phyloP scores from a whole-genome alignment of 2,888 invertebrate species.

The Luffia ferchaultella region DNA sequence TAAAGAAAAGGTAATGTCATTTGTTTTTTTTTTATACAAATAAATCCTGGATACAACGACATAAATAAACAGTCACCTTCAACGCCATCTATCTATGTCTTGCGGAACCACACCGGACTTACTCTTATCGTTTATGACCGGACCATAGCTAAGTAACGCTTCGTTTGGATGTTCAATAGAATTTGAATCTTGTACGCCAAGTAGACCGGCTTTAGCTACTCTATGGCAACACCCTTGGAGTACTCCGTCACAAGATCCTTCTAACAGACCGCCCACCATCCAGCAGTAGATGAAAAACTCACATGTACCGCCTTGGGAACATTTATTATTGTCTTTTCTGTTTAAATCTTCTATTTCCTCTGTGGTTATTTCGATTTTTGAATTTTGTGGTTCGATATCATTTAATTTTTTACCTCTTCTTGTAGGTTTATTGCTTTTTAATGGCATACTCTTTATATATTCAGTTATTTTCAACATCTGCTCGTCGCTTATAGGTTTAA shows the following conservation, averaged over 20 bases:
- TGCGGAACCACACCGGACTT: constrained; percentile 69
- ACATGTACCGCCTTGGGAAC: constrained; percentile 80
- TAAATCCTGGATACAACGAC: too few relatives aligned
- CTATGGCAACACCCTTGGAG: constrained; percentile 89
- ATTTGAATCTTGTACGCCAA: constrained; percentile 71
- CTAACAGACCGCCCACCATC: constrained; percentile 87
- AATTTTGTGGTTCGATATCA: constrained; percentile 16
- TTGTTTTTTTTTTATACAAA: too few relatives aligned
- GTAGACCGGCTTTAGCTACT: constrained; percentile 70
- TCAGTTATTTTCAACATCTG: constrained; percentile 45
- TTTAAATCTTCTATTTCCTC: constrained; percentile 17
- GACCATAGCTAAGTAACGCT: constrained; percentile 74
- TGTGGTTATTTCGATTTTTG: constrained; percentile 15
- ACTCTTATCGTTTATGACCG: constrained; percentile 81
- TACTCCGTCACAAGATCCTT: constrained; percentile 83
- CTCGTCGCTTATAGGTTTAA: constrained; percentile 52
- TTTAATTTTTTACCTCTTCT: constrained; percentile 30
- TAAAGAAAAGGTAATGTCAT: constrained; percentile 20
- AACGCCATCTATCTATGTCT: constrained; percentile 43
- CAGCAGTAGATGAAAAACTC: constrained; percentile 93
- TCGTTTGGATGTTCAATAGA: constrained; percentile 69
- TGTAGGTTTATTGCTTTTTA: constrained; percentile 19
- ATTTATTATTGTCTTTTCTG: constrained; percentile 59
- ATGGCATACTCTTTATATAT: constrained; percentile 36
- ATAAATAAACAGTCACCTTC: background rate